Conservation (phyloP, 2,797 vertebrate genomes). For the Lemur catta region DNA sequence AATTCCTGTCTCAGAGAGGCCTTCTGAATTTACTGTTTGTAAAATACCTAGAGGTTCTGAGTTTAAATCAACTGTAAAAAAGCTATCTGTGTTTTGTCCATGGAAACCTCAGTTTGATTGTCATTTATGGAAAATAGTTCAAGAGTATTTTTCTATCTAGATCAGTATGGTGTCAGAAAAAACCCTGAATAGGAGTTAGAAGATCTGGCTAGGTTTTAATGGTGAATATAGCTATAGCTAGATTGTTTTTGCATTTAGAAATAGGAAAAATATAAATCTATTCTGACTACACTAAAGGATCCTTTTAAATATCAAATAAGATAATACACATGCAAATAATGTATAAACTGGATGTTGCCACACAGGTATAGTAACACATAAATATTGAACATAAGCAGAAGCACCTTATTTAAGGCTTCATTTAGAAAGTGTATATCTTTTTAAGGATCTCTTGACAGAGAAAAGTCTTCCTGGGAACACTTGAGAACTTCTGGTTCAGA, state of each 20-base stretch:
- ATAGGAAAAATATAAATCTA: neutral
- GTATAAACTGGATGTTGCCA: neutral
- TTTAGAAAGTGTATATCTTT: neutral
- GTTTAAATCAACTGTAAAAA: neutral
- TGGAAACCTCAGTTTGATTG: neutral
- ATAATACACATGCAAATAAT: neutral
- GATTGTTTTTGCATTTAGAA: slow-evolving; percentile 2
- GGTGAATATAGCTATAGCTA: neutral
- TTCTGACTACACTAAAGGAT: neutral
- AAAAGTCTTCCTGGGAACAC: neutral
- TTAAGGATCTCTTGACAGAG: neutral
- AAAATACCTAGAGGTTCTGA: neutral
- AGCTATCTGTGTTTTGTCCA: neutral
- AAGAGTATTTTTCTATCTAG: neutral
- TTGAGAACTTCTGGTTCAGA: neutral
- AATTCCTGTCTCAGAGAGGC: neutral
- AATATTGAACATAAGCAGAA: neutral
- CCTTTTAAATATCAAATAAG: neutral
- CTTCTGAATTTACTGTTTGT: neutral
- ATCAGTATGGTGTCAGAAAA: neutral
- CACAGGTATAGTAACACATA: neutral
- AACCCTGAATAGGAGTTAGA: neutral
- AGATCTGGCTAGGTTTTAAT: neutral
- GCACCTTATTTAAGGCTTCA: neutral
- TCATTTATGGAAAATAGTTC: neutral